These are phyloP conservation scores for Acanthosoma haemorrhoidale DNA, from an alignment of 2,888 invertebrate genomes.

Conservation along the genomic window DNA sequence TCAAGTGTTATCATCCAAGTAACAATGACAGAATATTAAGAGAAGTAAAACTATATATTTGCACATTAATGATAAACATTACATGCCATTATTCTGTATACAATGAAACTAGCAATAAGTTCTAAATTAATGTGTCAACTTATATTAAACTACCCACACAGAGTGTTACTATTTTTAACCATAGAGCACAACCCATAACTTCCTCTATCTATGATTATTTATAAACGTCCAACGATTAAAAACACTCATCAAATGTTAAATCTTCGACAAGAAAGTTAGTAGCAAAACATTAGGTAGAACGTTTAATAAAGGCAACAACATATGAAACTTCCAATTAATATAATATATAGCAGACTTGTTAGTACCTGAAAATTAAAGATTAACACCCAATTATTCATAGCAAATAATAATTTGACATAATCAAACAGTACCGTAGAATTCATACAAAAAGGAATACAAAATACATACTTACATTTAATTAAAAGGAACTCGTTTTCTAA, in stretches of 20 bases:
- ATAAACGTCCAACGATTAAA: constrained; percentile 19
- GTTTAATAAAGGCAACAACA: too few species aligned
- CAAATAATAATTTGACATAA: too few species aligned
- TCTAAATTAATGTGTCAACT: constrained; percentile 20
- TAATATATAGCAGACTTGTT: not conserved
- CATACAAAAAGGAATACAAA: too few species aligned
- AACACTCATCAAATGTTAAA: not conserved
- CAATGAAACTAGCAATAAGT: not conserved
- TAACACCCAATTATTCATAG: too few species aligned
- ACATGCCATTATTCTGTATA: not conserved
- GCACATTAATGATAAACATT: not conserved
- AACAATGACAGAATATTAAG: not conserved
- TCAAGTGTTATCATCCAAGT: not conserved
- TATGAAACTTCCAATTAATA: not conserved
- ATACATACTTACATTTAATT: not conserved
- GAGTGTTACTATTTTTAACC: constrained; percentile 27
- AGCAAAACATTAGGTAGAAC: not conserved
- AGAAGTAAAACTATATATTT: not conserved
- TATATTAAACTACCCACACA: constrained; percentile 28
- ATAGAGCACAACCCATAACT: constrained; percentile 28
- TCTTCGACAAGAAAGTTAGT: not conserved
- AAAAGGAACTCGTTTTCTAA: constrained; percentile 4
- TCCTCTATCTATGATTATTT: constrained; percentile 31
- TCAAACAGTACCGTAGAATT: too few species aligned
- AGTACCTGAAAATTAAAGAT: too few species aligned